Conservation (phyloP, 2,113 vertebrate species). For the Phrynocephalus versicolor region DNA sequence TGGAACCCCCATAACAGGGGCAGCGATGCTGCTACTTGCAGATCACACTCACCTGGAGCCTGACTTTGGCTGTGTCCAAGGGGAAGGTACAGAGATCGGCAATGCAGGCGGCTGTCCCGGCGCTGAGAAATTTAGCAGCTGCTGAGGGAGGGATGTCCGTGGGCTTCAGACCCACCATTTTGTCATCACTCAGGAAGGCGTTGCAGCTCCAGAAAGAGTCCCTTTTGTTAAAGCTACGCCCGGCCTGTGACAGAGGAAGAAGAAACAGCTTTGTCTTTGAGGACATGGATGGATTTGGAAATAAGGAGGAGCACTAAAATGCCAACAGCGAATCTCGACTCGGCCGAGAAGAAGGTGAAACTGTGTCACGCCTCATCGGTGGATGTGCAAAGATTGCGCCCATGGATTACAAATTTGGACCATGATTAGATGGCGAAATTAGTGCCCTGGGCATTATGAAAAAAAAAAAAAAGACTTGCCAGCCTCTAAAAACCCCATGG, state of each 20-base stretch:
- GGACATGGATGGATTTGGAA: background rate
- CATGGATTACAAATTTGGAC: too few relatives aligned
- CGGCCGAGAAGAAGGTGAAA: too few relatives aligned
- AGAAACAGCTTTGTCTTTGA: accelerated
- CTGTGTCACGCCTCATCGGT: too few relatives aligned
- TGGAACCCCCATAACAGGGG: background rate
- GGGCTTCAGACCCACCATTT: conserved; percentile 20
- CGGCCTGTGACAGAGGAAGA: accelerated
- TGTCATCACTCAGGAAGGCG: background rate
- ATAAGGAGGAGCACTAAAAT: background rate
- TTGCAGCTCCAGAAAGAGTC: background rate
- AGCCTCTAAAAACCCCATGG: too few relatives aligned
- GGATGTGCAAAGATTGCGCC: too few relatives aligned
- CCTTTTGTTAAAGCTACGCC: background rate
- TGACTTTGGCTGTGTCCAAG: conserved; percentile 86
- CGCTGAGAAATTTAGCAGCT: conserved; percentile 76
- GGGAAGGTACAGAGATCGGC: conserved; percentile 88
- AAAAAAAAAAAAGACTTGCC: too few relatives aligned
- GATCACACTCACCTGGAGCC: conserved; percentile 78
- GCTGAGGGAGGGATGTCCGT: conserved; percentile 71
- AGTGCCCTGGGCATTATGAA: too few relatives aligned
- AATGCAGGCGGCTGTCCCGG: conserved; percentile 82
- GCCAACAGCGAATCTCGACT: too few relatives aligned
- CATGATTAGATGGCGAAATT: too few relatives aligned
- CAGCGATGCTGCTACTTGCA: accelerated